phyloP scores from a whole-genome alignment of 2,888 invertebrate genomes.

The Drosophila bunnanda region DNA sequence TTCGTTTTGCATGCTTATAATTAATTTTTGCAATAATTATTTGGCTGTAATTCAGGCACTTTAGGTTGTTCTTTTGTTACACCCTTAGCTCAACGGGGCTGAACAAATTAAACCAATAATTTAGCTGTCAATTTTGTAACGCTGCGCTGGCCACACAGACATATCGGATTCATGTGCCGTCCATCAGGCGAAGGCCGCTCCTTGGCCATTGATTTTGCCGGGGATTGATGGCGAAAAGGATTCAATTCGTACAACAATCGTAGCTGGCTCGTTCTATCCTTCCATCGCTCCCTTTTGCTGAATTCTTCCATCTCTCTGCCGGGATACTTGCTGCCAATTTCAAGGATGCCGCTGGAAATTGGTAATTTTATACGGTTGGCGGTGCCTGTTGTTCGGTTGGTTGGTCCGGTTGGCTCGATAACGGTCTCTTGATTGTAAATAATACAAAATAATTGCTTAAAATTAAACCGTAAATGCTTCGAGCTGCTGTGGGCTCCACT shows the following conservation, averaged over 20 bases:
- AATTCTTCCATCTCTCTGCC: conserved; percentile 6
- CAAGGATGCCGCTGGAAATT: conserved; percentile 67
- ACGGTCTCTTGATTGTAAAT: conserved; percentile 47
- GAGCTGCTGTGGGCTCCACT: conserved; percentile 24
- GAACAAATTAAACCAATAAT: conserved; percentile 33
- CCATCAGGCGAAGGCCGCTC: conserved; percentile 1
- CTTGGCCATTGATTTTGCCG: conserved; percentile 26
- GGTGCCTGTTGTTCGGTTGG: conserved; percentile 58
- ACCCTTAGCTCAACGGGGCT: not conserved
- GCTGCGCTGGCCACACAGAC: conserved; percentile 46
- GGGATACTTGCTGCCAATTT: conserved; percentile 19
- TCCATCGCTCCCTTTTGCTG: not conserved
- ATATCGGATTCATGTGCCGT: conserved; percentile 42
- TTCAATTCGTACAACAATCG: conserved; percentile 52
- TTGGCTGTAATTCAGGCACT: not conserved
- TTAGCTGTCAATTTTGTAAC: conserved; percentile 29
- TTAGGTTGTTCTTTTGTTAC: conserved; percentile 6
- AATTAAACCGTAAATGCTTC: conserved; percentile 59
- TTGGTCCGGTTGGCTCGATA: conserved; percentile 29
- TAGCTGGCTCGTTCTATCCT: conserved; percentile 12
- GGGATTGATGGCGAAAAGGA: conserved; percentile 46
- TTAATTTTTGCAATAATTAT: not conserved
- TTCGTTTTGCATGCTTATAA: not conserved
- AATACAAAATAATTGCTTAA: conserved; percentile 60
- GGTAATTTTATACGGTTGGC: conserved; percentile 83